Base-by-base conservation (phyloP, 2,113 vertebrate species). In the Fulmarus glacialis region DNA sequence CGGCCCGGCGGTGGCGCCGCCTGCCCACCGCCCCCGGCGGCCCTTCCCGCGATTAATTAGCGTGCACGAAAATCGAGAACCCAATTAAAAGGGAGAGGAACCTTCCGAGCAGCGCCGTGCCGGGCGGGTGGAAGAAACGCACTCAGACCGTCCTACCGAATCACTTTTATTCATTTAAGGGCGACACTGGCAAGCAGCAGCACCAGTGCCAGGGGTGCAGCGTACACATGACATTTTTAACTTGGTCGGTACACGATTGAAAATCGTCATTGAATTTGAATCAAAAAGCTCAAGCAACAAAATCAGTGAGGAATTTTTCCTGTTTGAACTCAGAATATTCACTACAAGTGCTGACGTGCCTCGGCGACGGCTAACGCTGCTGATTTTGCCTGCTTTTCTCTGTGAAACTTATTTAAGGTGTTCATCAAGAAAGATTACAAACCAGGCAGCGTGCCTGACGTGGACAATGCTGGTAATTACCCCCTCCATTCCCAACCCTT, bases 231-330 rank as follows among this genome's bases (percentile, higher is more conserved):
- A 23, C 4, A 0, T 0, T 24, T 23, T 53, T 24, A 18, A 43
- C 18, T 5, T 1, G 18, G 12, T 3, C 0, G 3, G 3, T 1
- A 5, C 0, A 0, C 1, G 4, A 32, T 4, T 12, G 22, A 23
- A 7, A 58, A 1, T 1, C 5, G 0, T 3, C 34, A 0, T 1
- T 4, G 11, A 20, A 53, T 6, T 0, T 0, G 5, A 21, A 74
- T 2, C 2, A 19, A 36, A 52, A 40, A 42, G 2, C 11, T 27
- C 17, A 0, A 48, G 9, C 4, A 9, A 26, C 42, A 27, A 29
- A 27, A 12, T 2, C 23, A 8, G 32, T 0, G 3, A 71, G 74
- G 32, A 9, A 0, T 32, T 63, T 4, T 8, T 32, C 42, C 77
- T 4, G 21, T 10, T 40, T 5, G 8, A n/a, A 23, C 15, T 43